These are phyloP conservation scores for Desmodus rotundus DNA, from an alignment of 2,113 vertebrate species.

Conservation along the genomic window DNA sequence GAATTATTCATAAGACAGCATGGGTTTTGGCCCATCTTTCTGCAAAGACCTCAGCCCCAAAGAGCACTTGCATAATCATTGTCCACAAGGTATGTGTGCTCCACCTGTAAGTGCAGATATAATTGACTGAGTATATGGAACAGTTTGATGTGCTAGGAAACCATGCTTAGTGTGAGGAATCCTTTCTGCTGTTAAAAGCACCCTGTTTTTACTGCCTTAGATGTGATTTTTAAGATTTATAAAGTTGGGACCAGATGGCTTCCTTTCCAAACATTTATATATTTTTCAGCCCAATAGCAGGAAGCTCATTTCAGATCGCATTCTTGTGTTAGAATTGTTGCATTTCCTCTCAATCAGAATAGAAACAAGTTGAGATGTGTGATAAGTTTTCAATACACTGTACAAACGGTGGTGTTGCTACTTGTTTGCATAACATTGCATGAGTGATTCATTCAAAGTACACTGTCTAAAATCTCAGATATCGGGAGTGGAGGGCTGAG, in stretches of 20 bases:
- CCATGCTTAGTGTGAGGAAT: neutral
- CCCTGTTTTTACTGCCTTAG: neutral
- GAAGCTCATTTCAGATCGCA: conserved; percentile 49
- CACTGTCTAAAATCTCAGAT: conserved; percentile 21
- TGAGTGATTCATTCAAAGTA: conserved; percentile 33
- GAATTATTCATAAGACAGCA: neutral
- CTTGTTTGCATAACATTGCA: conserved; percentile 9
- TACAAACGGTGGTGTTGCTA: conserved; percentile 18
- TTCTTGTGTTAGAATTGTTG: conserved; percentile 55
- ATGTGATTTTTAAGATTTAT: conserved; percentile 37
- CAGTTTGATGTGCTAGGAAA: neutral
- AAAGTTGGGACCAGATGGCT: conserved; percentile 3
- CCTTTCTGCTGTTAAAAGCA: neutral
- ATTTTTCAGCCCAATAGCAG: conserved; percentile 15
- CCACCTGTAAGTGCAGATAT: neutral
- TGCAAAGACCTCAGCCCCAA: neutral
- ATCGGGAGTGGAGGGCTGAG: neutral
- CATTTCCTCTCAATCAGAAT: conserved; percentile 44
- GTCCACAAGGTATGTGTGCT: neutral
- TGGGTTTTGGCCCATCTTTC: neutral
- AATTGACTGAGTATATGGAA: neutral
- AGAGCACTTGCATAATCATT: neutral
- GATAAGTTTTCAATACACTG: conserved; percentile 59
- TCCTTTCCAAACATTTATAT: conserved; percentile 56
- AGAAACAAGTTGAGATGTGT: conserved; percentile 40